These are phyloP conservation scores for Pseudochromis fuscus DNA, from an alignment of 2,797 vertebrate genomes.

Conservation along the genomic window DNA sequence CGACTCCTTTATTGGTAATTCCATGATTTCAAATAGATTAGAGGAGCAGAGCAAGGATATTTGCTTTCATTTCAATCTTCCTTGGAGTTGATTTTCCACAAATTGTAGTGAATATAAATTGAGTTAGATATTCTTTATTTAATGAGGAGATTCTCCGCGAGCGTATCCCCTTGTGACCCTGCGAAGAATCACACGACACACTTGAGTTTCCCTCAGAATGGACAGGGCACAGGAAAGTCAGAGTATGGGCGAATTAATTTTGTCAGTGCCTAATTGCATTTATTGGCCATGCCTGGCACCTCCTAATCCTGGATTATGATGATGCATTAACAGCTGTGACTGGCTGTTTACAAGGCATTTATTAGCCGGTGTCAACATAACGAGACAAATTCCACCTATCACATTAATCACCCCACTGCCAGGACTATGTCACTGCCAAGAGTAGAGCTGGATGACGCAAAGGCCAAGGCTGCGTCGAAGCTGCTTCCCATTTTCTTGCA, in stretches of 20 bases:
- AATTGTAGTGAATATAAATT: constrained; percentile 51
- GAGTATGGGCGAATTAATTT: constrained; percentile 80
- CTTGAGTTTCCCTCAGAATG: constrained; percentile 63
- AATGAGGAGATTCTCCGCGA: constrained; percentile 47
- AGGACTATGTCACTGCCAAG: constrained; percentile 76
- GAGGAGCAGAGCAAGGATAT: constrained; percentile 37
- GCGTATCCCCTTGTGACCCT: constrained; percentile 46
- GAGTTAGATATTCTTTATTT: constrained; percentile 56
- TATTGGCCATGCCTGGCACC: constrained; percentile 86
- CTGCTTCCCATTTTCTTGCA: constrained; percentile 62
- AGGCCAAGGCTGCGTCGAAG: constrained; percentile 44
- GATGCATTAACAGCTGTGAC: constrained; percentile 88
- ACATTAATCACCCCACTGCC: constrained; percentile 85
- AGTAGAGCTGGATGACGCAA: constrained; percentile 68
- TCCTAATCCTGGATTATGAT: constrained; percentile 90
- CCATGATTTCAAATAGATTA: constrained; percentile 46
- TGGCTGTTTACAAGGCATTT: constrained; percentile 89
- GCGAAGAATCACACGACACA: constrained; percentile 43
- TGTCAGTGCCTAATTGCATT: constrained; percentile 87
- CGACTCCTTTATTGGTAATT: constrained; percentile 36
- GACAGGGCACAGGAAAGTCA: constrained; percentile 67
- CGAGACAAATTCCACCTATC: constrained; percentile 87
- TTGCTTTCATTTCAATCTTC: constrained; percentile 68
- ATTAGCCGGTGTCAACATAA: constrained; percentile 86
- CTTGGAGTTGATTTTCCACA: constrained; percentile 54